phyloP scores from a whole-genome alignment of 2,113 vertebrate species.

The Emydocephalus ijimae region DNA sequence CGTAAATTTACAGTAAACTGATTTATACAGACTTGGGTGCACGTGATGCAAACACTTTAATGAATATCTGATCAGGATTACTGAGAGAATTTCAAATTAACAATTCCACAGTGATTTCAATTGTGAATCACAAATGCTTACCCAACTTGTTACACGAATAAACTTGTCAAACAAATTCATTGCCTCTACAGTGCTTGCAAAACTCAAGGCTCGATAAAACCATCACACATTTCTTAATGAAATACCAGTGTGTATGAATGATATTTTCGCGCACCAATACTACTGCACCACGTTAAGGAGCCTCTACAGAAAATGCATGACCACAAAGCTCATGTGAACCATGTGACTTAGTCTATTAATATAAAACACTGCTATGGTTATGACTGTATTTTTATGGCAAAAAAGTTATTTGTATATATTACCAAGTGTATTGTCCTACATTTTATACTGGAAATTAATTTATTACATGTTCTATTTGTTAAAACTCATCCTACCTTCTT shows the following conservation, averaged over 20 bases:
- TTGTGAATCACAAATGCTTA: slow-evolving; percentile 58
- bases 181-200: slow-evolving; percentile 41
- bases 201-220: slow-evolving; percentile 33
- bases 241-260: slow-evolving; percentile 28
- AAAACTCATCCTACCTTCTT: background rate
- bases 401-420: slow-evolving; percentile 15
- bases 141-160: slow-evolving; percentile 61
- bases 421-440: background rate
- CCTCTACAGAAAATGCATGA: slow-evolving; percentile 21
- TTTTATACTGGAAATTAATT: background rate
- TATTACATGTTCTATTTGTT: background rate
- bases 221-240: slow-evolving; percentile 29
- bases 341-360: slow-evolving; percentile 5
- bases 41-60: slow-evolving; percentile 43
- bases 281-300: slow-evolving; percentile 4
- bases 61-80: slow-evolving; percentile 58
- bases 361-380: slow-evolving; percentile 6
- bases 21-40: slow-evolving; percentile 54
- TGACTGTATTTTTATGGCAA: slow-evolving; percentile 12
- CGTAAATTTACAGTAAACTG: slow-evolving; percentile 48
- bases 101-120: slow-evolving; percentile 51
- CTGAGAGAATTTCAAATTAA: slow-evolving; percentile 59
- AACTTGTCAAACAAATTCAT: slow-evolving; percentile 61
- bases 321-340: slow-evolving; percentile 12
- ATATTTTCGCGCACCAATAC: slow-evolving; percentile 10